Evolutionary conservation across 2,888 invertebrate species (phyloP), one percentile per base, ranked within the genome.

Genomic region (Pseudococcus longispinus): DNA sequence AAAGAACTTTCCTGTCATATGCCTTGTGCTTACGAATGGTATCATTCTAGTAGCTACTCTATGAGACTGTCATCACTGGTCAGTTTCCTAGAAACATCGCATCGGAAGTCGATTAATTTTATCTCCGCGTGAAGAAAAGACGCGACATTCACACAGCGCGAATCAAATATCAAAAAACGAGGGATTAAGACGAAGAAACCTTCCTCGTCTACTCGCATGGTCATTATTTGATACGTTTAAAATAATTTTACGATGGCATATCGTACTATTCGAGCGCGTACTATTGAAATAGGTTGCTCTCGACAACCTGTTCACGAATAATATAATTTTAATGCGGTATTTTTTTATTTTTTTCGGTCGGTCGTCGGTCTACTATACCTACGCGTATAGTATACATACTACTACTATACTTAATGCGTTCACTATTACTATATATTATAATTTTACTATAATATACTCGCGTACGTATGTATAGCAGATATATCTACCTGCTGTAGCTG

Each of bases 301-400:
- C 60, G 60, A 60, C 60, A 60, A 60, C 60, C 60, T 60, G 60
- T 60, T 60, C 60, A 60, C 60, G 60, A 60, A 60, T 55, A 60
- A 60, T 60, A 60, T 60, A 60, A 60, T 60, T 60, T 60, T 60
- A 60, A 60, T 60, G 60, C 60, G 60, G 60, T 60, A 60, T 60
- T 60, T 60, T 60, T 60, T 23, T 23, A n/a, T n/a, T n/a, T n/a
- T n/a, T n/a, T n/a, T n/a, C n/a, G 37, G 9, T 23, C 60, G 20
- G 20, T 60, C 23, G 60, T 60, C 60, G 8, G 23, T 60, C 60
- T 23, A 60, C 60, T 60, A 60, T 60, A 60, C 37, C 37, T 60
- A 23, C 60, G 20, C 44, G 44, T 46, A 13, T 13, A 13, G n/a
- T n/a, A n/a, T n/a, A n/a, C 44, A 13, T 46, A 46, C 51, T 60